phyloP scores from a whole-genome alignment of 2,113 vertebrate genomes.

The Barnardius zonarius region DNA sequence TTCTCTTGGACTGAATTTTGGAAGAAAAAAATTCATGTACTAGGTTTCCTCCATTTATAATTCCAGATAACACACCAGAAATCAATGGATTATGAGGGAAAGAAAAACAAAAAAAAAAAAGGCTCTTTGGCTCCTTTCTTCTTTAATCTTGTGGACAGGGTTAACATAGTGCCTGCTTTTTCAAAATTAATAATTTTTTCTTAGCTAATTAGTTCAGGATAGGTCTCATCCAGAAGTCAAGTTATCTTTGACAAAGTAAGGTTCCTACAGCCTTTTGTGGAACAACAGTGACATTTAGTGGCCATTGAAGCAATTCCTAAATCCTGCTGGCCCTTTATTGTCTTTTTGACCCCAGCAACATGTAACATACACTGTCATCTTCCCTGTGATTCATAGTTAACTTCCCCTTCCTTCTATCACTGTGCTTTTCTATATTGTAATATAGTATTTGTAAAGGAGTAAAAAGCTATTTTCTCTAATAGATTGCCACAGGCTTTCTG shows the following conservation, averaged over 20 bases:
- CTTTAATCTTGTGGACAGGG: background rate
- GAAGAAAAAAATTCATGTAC: fast-evolving
- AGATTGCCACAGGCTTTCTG: background rate
- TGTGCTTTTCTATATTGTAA: background rate
- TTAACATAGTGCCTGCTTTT: background rate
- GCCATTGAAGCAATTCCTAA: background rate
- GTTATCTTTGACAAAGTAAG: background rate
- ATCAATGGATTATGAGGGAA: background rate
- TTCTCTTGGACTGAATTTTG: background rate
- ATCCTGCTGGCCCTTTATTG: background rate
- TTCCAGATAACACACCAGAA: background rate
- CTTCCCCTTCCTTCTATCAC: background rate
- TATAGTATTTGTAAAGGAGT: background rate
- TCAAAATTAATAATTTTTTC: background rate
- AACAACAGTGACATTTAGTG: slow-evolving; percentile 62
- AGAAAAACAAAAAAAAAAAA: background rate
- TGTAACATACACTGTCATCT: fast-evolving
- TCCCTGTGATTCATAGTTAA: background rate
- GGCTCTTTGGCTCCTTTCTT: background rate
- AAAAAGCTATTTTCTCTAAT: background rate
- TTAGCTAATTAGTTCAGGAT: background rate
- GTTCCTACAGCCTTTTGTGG: background rate
- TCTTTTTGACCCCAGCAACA: background rate
- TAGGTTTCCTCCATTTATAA: background rate
- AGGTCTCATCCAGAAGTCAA: background rate